Evolutionary conservation across 2,888 invertebrate genomes (phyloP).

Genomic region (Eupithecia dodoneata): DNA sequence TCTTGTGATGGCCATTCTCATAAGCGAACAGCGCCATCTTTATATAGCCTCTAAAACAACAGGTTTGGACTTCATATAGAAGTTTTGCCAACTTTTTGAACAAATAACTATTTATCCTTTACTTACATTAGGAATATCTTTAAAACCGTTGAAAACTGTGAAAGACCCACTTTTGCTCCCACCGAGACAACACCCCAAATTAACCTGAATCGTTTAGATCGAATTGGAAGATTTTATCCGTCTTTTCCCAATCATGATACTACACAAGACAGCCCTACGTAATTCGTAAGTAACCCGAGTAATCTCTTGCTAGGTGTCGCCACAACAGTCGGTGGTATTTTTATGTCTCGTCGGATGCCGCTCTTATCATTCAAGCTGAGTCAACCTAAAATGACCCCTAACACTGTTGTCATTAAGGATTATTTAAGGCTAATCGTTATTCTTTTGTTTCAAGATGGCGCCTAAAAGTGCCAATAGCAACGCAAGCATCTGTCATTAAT

Average conservation of each 20-base stretch:
- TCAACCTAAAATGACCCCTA: slow-evolving; percentile 20
- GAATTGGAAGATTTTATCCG: not conserved
- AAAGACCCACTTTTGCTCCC: not conserved
- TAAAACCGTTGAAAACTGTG: not conserved
- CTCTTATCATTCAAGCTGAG: slow-evolving; percentile 37
- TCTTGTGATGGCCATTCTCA: too few relatives aligned
- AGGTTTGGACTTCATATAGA: too few relatives aligned
- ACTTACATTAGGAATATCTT: not conserved
- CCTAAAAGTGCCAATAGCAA: slow-evolving; percentile 1
- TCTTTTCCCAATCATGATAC: not conserved
- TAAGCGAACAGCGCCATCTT: too few relatives aligned
- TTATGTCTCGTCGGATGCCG: slow-evolving; percentile 37
- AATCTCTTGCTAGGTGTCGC: slow-evolving; percentile 41
- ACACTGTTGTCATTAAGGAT: slow-evolving; percentile 19
- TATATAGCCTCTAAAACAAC: too few relatives aligned
- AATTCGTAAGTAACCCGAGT: slow-evolving; percentile 46
- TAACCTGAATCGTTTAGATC: not conserved
- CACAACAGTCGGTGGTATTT: slow-evolving; percentile 41
- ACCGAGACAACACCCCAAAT: not conserved
- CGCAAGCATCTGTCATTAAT: not conserved
- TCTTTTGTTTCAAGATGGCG: slow-evolving; percentile 6
- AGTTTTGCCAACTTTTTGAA: too few relatives aligned
- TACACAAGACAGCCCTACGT: slow-evolving; percentile 13
- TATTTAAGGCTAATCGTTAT: slow-evolving; percentile 10
- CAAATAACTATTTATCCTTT: too few relatives aligned